These are phyloP conservation scores for Distichodus sexfasciatus DNA, from an alignment of 2,797 vertebrate species.

Conservation along the genomic window DNA sequence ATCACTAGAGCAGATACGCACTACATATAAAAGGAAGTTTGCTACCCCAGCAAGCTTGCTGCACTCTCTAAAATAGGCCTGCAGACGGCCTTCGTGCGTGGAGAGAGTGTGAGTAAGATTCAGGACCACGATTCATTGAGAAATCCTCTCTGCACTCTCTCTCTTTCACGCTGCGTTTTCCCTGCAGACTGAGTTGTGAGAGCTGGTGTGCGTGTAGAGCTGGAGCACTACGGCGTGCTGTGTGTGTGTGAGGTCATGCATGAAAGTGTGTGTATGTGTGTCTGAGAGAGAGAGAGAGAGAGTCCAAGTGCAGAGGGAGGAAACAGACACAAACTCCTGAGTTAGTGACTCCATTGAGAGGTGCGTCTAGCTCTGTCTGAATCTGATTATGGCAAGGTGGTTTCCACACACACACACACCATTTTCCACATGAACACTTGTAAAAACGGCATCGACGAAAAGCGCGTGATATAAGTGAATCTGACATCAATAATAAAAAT, in stretches of 20 bases:
- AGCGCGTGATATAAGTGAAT: background rate
- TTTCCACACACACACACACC: background rate
- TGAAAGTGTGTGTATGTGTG: conserved; percentile 63
- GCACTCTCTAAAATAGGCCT: conserved; percentile 13
- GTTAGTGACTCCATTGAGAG: conserved; percentile 46
- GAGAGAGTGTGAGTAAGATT: too few species aligned
- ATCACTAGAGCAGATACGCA: conserved; percentile 65
- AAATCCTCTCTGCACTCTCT: conserved; percentile 35
- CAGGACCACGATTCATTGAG: conserved; percentile 38
- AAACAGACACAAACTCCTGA: conserved; percentile 54
- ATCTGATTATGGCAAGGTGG: too few species aligned
- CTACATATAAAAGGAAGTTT: conserved; percentile 29
- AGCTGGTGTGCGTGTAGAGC: conserved; percentile 17
- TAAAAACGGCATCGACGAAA: background rate
- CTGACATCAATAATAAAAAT: conserved; percentile 14
- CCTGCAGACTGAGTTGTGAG: conserved; percentile 29
- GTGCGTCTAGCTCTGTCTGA: background rate
- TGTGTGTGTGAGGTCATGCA: conserved; percentile 32
- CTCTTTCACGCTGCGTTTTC: conserved; percentile 41
- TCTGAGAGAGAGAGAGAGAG: conserved; percentile 56
- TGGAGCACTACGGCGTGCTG: conserved; percentile 36
- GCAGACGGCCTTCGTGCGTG: background rate
- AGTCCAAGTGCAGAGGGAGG: conserved; percentile 40
- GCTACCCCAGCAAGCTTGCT: background rate
- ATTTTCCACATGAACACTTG: conserved; percentile 17